Conservation (phyloP, 92 coral and sea anemone genomes). For the Porites rus region DNA sequence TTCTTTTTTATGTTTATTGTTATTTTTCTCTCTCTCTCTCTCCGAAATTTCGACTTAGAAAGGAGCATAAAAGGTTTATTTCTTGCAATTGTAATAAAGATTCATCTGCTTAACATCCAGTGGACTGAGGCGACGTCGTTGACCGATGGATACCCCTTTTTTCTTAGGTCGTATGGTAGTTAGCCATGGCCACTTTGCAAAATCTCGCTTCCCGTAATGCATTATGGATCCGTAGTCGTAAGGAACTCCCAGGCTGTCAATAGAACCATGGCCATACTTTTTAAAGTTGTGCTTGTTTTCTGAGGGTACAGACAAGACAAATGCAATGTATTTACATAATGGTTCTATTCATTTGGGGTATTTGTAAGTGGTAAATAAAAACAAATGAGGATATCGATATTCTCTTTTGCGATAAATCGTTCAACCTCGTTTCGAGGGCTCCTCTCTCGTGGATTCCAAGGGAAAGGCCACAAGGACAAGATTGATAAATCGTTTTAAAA, state of each 20-base stretch:
- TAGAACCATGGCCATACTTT: constrained; percentile 80
- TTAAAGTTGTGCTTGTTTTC: constrained; percentile 87
- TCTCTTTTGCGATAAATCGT: too few relatives aligned
- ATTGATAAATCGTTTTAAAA: too few relatives aligned
- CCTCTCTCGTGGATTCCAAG: too few relatives aligned
- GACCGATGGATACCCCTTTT: constrained; percentile 89
- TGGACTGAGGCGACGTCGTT: constrained; percentile 86
- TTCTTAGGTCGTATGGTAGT: constrained; percentile 82
- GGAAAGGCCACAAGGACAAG: too few relatives aligned
- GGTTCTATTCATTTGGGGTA: too few relatives aligned
- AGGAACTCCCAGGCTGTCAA: constrained; percentile 87
- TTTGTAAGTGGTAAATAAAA: too few relatives aligned
- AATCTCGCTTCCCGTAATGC: constrained; percentile 92
- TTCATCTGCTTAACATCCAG: constrained; percentile 91
- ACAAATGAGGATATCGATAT: too few relatives aligned
- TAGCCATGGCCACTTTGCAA: constrained; percentile 94
- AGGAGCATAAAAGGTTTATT: not conserved
- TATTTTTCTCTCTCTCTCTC: not conserved
- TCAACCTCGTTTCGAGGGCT: too few relatives aligned
- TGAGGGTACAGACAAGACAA: constrained; percentile 1
- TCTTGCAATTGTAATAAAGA: constrained; percentile 76
- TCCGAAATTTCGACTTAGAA: not conserved
- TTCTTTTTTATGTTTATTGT: too few relatives aligned
- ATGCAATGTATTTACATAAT: too few relatives aligned
- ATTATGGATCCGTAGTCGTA: constrained; percentile 96